phyloP scores from a whole-genome alignment of 2,113 vertebrate genomes.

The Suricata suricatta region DNA sequence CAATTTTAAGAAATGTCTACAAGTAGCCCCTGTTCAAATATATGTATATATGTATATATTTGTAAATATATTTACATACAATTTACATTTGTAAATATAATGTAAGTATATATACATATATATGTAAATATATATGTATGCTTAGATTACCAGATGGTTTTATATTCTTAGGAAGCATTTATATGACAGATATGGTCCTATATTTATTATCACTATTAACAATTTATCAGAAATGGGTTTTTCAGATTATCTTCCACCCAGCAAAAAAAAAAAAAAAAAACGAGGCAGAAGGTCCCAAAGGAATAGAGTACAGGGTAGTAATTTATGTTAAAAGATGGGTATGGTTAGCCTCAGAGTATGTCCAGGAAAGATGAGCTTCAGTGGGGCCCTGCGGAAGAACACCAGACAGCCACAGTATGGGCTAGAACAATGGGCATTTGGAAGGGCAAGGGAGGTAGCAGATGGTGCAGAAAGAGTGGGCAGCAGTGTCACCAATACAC shows the following conservation, averaged over 20 bases:
- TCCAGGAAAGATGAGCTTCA: not conserved
- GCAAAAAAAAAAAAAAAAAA: not conserved
- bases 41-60: not conserved
- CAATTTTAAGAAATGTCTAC: conserved; percentile 17
- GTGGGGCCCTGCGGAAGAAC: not conserved
- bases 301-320: not conserved
- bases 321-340: not conserved
- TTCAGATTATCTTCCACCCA: not conserved
- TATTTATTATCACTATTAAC: not conserved
- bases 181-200: not conserved
- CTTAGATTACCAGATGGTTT: not conserved
- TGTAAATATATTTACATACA: no score
- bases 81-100: not conserved
- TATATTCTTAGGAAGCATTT: conserved; percentile 19
- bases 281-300: not conserved
- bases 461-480: not conserved
- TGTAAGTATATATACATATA: not conserved
- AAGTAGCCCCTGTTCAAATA: not conserved
- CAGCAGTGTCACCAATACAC: not conserved
- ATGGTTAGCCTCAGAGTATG: not conserved
- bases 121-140: no score
- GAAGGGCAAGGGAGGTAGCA: not conserved
- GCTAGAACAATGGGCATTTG: not conserved
- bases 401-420: not conserved
- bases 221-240: not conserved